A percentile compares a stretch with the other conserved stretches of the same genome.
Evolutionary conservation across 2,888 invertebrate genomes (phyloP).

Genomic region (Polyploca ridens): DNA sequence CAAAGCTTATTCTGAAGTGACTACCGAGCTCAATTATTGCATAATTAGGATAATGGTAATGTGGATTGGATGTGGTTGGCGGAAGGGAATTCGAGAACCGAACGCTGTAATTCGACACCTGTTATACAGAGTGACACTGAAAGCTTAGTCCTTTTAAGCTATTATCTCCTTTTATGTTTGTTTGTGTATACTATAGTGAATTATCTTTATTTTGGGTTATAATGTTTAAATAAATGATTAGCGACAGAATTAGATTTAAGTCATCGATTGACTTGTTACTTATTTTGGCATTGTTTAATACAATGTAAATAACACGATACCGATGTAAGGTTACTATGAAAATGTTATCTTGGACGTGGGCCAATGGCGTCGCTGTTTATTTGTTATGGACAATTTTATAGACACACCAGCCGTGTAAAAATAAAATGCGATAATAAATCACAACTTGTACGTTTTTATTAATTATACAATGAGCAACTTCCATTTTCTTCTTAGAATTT

Average conservation of each 20-base stretch:
- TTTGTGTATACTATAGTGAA: background rate
- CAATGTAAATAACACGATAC: slow-evolving; percentile 34
- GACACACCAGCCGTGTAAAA: slow-evolving; percentile 57
- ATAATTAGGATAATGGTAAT: slow-evolving; percentile 7
- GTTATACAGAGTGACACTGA: background rate
- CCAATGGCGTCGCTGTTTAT: slow-evolving; percentile 61
- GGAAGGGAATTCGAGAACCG: background rate
- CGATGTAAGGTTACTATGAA: slow-evolving; percentile 34
- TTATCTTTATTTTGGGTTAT: background rate
- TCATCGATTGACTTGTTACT: background rate
- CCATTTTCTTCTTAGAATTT: background rate
- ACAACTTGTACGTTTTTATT: slow-evolving; percentile 25
- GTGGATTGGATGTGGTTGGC: slow-evolving; percentile 2
- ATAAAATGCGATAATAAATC: slow-evolving; percentile 53
- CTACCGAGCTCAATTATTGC: slow-evolving; percentile 1
- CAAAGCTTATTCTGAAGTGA: background rate
- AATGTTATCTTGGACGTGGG: slow-evolving; percentile 57
- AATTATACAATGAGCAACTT: slow-evolving; percentile 25
- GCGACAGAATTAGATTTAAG: background rate
- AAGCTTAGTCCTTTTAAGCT: background rate
- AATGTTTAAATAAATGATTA: too few relatives aligned
- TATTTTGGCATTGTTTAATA: slow-evolving; percentile 25
- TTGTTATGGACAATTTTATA: slow-evolving; percentile 69
- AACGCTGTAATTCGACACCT: slow-evolving; percentile 8
- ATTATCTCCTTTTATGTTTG: background rate